Percentiles rank a stretch among this genome's conserved stretches.
phyloP scores from a whole-genome alignment of 1,140 invertebrate genomes.

The Calycopis cecrops region DNA sequence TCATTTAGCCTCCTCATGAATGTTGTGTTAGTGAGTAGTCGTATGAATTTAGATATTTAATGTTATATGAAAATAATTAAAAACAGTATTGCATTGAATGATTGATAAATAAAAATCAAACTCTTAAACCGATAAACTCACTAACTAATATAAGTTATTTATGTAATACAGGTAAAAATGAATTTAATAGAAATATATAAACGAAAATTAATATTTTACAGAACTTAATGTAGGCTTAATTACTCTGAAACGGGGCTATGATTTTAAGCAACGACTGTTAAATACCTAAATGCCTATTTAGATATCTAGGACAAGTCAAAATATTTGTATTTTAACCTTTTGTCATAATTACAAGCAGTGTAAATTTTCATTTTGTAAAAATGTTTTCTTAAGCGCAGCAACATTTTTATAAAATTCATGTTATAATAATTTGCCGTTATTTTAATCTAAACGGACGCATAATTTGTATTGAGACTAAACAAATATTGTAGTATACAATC shows the following conservation, averaged over 20 bases:
- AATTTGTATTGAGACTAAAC: too few relatives aligned
- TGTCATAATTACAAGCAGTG: not conserved
- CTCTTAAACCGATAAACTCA: not conserved
- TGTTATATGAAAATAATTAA: not conserved
- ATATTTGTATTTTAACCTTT: not conserved
- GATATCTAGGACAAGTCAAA: not conserved
- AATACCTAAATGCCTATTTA: not conserved
- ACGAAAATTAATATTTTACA: not conserved
- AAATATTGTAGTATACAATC: not conserved
- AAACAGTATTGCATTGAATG: not conserved
- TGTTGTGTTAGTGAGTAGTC: not conserved
- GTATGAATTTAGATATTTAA: not conserved
- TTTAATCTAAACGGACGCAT: not conserved
- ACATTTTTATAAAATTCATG: not conserved
- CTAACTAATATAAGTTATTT: not conserved
- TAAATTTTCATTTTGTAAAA: constrained; percentile 1
- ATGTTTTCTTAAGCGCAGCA: not conserved
- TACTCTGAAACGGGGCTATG: not conserved
- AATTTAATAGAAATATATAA: constrained; percentile 2
- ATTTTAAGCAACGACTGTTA: not conserved
- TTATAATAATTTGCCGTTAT: too few relatives aligned
- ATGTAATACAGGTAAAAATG: constrained; percentile 1
- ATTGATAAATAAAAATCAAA: not conserved
- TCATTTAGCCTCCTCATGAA: not conserved
- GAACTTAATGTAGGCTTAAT: not conserved